Evolutionary conservation across 2,888 invertebrate species (phyloP), one percentile per base, ranked within the genome.

Genomic region (Perizoma flavofasciatum): DNA sequence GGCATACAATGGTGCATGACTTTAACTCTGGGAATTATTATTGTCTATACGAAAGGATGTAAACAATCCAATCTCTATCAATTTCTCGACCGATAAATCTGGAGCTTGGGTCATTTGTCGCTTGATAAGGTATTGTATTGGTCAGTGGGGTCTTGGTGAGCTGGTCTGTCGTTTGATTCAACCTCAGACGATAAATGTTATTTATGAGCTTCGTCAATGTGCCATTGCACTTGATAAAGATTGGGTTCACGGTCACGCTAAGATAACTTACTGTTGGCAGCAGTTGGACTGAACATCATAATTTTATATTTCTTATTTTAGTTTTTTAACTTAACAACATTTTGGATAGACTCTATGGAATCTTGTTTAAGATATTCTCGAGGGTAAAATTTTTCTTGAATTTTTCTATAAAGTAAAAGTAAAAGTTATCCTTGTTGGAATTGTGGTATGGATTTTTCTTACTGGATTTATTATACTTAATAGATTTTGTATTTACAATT

Each of bases 191-290:
- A 86, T 88, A 88, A 89, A 82, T 89, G 83, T 85, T 81, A 88
- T 89, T 89, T 88, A 89, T 88, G 81, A 81, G 75, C 71, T 77
- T 79, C 71, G 76, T 75, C 83, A 82, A 82, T 83, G 84, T 86
- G 85, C 82, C 86, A 83, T 86, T 89, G 90, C 88, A 88, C 89
- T 89, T 83, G 83, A 55, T 74, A 78, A 76, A 81, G 78, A 89
- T 86, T 86, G 86, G 72, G 89, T 89, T 91, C 89, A 91, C 69
- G 89, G 89, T 79, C 90, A 78, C 60, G 55, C 46, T 48, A 54
- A 70, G 76, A 79, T 79, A 77, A 72, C 69, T 64, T 68, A 66
- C 70, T 51, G 51, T 71, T 68, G 55, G 55, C 53, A 49, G 63
- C 75, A 77, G 73, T 74, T 75, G 70, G 63, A 70, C 64, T 64